A percentile compares a stretch with the other conserved stretches of the same genome.
phyloP scores from a whole-genome alignment of 2,888 invertebrate species.

The Lycaena phlaeas region DNA sequence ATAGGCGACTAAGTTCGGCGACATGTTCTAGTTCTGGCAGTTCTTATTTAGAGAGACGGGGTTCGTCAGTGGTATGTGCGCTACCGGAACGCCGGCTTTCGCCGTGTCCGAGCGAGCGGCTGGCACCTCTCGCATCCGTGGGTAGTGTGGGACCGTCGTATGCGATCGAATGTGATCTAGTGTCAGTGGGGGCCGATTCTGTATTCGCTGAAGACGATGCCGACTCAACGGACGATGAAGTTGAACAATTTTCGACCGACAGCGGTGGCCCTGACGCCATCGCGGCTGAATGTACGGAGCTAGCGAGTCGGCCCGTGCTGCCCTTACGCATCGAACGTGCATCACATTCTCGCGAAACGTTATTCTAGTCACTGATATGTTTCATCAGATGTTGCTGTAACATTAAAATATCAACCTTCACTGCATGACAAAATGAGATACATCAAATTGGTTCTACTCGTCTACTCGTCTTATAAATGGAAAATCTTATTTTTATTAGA shows the following conservation, averaged over 20 bases:
- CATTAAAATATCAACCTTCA: conserved; percentile 53
- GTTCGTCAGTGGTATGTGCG: conserved; percentile 84
- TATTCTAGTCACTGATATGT: conserved; percentile 75
- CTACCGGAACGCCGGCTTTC: conserved; percentile 86
- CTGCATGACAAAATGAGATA: conserved; percentile 12
- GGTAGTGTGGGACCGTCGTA: conserved; percentile 82
- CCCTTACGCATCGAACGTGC: conserved; percentile 50
- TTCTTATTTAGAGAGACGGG: conserved; percentile 86
- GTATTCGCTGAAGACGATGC: conserved; percentile 83
- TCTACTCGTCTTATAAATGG: conserved; percentile 9
- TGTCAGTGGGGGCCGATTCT: conserved; percentile 83
- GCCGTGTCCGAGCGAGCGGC: conserved; percentile 76
- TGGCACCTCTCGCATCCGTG: conserved; percentile 86
- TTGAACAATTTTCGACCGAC: conserved; percentile 88
- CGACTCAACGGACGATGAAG: conserved; percentile 87
- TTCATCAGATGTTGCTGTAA: conserved; percentile 41
- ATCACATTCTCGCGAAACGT: conserved; percentile 84
- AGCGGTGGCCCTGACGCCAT: conserved; percentile 72
- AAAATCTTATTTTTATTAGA: no score
- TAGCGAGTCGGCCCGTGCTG: conserved; percentile 48
- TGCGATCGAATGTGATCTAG: conserved; percentile 79
- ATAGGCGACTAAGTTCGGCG: conserved; percentile 82
- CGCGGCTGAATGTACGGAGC: conserved; percentile 51
- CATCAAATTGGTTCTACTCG: conserved; percentile 5
- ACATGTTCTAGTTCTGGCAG: conserved; percentile 90